A percentile compares a stretch with the other conserved stretches of the same genome.
Evolutionary conservation across 2,113 vertebrate species (phyloP).

Genomic region (Ptyas mucosa): DNA sequence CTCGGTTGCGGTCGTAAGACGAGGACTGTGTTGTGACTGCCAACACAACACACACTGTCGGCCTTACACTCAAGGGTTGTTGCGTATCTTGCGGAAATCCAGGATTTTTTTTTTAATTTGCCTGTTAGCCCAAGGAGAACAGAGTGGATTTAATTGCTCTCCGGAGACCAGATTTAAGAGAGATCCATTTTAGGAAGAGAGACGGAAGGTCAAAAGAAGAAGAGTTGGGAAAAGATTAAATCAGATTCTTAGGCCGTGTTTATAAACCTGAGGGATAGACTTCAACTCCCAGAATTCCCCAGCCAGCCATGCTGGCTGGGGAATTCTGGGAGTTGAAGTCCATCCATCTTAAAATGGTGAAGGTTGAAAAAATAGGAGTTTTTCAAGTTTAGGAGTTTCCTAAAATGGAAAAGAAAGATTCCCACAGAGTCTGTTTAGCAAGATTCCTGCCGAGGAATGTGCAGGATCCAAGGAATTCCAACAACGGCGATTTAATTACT

Average conservation of each 20-base stretch:
- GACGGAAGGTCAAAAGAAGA: neutral
- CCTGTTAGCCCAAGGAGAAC: neutral
- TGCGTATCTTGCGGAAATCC: neutral
- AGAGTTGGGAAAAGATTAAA: neutral
- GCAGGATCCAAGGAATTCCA: neutral
- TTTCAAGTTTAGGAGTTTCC: neutral
- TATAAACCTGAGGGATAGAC: no score
- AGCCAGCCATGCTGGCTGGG: no score
- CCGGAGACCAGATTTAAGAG: neutral
- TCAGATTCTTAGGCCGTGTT: no score
- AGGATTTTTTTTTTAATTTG: neutral
- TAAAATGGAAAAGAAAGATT: neutral
- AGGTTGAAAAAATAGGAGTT: neutral
- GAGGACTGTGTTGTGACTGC: no score
- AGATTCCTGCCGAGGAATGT: neutral
- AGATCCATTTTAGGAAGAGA: neutral
- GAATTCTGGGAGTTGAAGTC: neutral
- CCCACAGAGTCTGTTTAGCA: neutral
- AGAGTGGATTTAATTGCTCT: neutral
- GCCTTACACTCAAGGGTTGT: neutral
- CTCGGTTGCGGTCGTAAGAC: no score
- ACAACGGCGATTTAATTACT: neutral
- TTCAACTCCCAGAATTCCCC: no score
- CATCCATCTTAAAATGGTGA: neutral
- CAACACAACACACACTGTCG: no score